phyloP scores from a whole-genome alignment of 64 coral and sea anemone genomes.

The Montipora foliosa region DNA sequence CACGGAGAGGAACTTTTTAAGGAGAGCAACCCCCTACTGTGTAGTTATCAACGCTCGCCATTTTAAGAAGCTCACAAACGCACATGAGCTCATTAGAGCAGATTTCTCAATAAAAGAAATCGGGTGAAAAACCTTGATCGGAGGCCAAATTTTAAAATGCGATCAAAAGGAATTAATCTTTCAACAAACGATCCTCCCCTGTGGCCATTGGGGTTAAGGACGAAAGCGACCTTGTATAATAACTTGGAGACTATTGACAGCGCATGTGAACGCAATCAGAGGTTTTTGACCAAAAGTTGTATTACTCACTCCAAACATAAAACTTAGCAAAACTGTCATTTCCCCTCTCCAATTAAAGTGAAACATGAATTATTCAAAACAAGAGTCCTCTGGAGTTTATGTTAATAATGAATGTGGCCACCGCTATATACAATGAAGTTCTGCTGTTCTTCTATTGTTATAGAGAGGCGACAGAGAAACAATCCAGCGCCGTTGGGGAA shows the following conservation, averaged over 20 bases:
- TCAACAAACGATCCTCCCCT: background rate
- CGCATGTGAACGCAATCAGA: too few species aligned
- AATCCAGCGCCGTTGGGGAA: background rate
- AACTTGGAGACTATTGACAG: too few species aligned
- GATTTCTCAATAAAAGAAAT: background rate
- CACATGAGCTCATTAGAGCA: background rate
- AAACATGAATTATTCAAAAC: conserved; percentile 36
- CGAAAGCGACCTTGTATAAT: too few species aligned
- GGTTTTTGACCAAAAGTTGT: background rate
- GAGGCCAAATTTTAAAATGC: background rate
- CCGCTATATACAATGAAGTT: conserved; percentile 33
- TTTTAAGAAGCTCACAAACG: background rate
- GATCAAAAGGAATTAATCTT: background rate
- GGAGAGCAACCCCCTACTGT: background rate
- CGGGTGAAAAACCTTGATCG: background rate
- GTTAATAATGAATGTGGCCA: conserved; percentile 38
- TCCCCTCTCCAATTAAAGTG: background rate
- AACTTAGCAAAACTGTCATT: background rate
- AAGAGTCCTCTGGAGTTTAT: background rate
- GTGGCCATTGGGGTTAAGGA: too few species aligned
- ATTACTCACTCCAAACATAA: background rate
- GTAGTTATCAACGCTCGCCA: background rate
- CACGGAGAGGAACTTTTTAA: background rate
- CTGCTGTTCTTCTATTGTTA: background rate
- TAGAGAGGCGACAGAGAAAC: background rate